phyloP scores from a whole-genome alignment of 2,888 invertebrate genomes.

The Pseudococcus jackbeardsleyi region DNA sequence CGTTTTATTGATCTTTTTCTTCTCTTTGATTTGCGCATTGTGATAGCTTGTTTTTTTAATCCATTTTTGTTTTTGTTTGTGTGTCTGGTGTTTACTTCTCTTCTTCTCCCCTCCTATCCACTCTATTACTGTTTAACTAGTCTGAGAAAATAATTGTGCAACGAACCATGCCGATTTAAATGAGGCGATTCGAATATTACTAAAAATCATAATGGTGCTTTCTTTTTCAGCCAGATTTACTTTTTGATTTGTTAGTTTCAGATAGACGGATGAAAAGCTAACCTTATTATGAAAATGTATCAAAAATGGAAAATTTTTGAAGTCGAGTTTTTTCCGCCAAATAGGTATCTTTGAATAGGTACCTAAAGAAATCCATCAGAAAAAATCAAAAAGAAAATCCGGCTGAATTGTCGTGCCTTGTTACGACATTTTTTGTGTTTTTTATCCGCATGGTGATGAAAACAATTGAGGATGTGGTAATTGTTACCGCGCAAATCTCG shows the following conservation, averaged over 20 bases:
- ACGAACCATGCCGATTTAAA: constrained; percentile 18
- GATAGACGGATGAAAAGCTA: background rate
- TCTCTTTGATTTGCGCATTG: constrained; percentile 39
- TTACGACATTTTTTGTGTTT: background rate
- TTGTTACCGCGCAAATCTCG: constrained; percentile 12
- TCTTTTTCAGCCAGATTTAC: background rate
- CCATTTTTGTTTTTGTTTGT: constrained; percentile 3
- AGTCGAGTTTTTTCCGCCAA: too few relatives aligned
- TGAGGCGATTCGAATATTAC: constrained; percentile 7
- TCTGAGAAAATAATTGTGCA: background rate
- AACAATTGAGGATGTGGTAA: constrained; percentile 5
- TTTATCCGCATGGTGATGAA: background rate
- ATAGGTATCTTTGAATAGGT: background rate
- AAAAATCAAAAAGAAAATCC: background rate
- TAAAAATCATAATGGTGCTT: background rate
- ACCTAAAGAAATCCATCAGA: background rate
- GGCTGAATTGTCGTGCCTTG: background rate
- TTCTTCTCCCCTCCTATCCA: background rate
- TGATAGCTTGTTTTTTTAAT: constrained; percentile 51
- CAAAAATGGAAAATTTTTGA: too few relatives aligned
- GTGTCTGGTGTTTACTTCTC: constrained; percentile 19
- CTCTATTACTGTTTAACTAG: background rate
- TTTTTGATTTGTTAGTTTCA: background rate
- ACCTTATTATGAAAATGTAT: too few relatives aligned
- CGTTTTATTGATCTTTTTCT: constrained; percentile 16